Evolutionary conservation across 2,113 vertebrate genomes (phyloP).

Genomic region (Halichoerus grypus): DNA sequence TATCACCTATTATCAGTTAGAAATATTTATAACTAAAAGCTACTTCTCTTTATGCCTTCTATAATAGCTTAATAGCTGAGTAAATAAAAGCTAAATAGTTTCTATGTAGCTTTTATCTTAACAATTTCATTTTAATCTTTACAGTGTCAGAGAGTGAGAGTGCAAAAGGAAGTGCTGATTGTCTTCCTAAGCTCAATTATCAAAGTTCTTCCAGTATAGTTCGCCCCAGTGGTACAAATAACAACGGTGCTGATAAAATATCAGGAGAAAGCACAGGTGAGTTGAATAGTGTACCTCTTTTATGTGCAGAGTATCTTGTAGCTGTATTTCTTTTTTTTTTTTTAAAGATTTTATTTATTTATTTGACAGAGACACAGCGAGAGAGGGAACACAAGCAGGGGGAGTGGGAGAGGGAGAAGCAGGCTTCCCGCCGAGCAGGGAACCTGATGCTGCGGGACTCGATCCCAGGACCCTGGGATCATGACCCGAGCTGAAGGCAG

Average conservation of each 20-base stretch:
- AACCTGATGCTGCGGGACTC: too few relatives aligned
- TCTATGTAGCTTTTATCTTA: conserved; percentile 27
- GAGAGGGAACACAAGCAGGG: too few relatives aligned
- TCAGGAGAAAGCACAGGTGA: conserved; percentile 81
- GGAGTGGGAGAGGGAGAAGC: too few relatives aligned
- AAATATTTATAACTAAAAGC: conserved; percentile 59
- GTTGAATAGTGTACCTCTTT: not conserved
- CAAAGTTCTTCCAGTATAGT: conserved; percentile 88
- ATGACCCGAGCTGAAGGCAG: too few relatives aligned
- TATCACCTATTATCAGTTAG: conserved; percentile 12
- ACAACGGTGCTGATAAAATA: not conserved
- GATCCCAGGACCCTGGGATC: too few relatives aligned
- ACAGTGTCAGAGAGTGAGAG: conserved; percentile 90
- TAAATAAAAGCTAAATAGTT: not conserved
- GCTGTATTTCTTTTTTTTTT: not conserved
- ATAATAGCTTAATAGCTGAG: not conserved
- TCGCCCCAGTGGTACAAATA: conserved; percentile 78
- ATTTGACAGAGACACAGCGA: too few relatives aligned
- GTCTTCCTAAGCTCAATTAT: conserved; percentile 86
- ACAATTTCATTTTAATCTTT: conserved; percentile 59
- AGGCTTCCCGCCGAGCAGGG: too few relatives aligned
- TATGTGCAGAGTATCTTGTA: not conserved
- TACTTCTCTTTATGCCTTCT: conserved; percentile 15
- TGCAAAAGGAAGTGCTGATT: conserved; percentile 88
- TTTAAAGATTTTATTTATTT: too few relatives aligned